A percentile compares a stretch with the other conserved stretches of the same genome.
These are phyloP conservation scores for Thunnus albacares DNA, from an alignment of 2,797 vertebrate species.

Conservation along the genomic window DNA sequence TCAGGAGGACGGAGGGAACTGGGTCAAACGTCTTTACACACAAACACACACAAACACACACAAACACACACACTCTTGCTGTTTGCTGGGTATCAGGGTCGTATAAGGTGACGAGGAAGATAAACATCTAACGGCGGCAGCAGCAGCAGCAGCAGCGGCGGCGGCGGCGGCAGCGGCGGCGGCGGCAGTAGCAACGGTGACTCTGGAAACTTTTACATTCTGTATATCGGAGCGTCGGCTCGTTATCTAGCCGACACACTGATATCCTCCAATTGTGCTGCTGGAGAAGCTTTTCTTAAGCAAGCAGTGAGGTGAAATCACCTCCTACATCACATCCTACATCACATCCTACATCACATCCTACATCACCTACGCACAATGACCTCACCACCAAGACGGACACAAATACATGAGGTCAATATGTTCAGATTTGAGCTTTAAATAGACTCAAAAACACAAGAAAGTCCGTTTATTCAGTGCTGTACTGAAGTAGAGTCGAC, in stretches of 20 bases:
- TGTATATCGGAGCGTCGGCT: background rate
- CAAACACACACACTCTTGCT: constrained; percentile 17
- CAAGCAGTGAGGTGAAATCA: background rate
- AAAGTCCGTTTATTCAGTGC: no score
- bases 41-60: constrained; percentile 26
- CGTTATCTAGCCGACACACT: constrained; percentile 32
- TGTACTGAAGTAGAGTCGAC: no score
- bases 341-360: no score
- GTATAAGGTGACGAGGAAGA: constrained; percentile 29
- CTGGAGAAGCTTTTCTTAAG: background rate
- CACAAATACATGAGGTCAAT: background rate
- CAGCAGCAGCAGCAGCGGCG: no score
- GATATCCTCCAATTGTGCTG: constrained; percentile 55
- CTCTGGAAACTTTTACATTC: constrained; percentile 31
- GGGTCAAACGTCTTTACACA: constrained; percentile 68
- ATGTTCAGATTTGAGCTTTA: background rate
- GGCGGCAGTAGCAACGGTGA: background rate
- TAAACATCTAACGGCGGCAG: constrained; percentile 1
- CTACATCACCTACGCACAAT: background rate
- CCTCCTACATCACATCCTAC: no score
- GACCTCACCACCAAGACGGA: background rate
- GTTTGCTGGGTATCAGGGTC: constrained; percentile 20
- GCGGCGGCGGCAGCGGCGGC: no score
- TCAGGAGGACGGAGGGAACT: constrained; percentile 70
- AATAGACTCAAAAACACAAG: no score